phyloP scores from a whole-genome alignment of 2,888 invertebrate species.

The Stenodema calcarata region DNA sequence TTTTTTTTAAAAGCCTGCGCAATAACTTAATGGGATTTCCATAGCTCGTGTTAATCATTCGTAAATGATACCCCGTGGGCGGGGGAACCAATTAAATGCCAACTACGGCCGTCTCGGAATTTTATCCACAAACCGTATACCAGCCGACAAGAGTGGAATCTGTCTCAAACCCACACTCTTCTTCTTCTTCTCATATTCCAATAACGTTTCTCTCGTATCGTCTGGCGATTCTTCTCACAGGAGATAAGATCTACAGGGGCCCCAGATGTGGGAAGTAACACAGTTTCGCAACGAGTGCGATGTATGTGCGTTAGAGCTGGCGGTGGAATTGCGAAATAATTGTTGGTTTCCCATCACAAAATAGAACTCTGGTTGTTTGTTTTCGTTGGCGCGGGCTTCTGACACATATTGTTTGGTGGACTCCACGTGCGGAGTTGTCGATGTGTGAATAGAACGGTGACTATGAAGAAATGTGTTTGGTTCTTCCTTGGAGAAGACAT shows the following conservation, averaged over 20 bases:
- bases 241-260: not conserved
- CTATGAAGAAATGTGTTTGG: no score
- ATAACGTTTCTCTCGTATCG: not conserved
- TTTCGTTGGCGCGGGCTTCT: not conserved
- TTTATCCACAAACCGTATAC: not conserved
- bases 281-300: not conserved
- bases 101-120: not conserved
- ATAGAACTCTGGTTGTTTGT: not conserved
- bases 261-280: not conserved
- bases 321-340: not conserved
- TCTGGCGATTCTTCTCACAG: not conserved
- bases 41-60: not conserved
- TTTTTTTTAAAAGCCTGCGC: not conserved
- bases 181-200: not conserved
- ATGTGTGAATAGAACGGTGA: no score
- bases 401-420: not conserved
- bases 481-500: no score
- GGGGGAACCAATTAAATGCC: not conserved
- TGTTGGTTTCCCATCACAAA: not conserved
- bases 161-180: not conserved
- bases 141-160: not conserved
- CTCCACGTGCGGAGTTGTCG: no score
- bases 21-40: not conserved
- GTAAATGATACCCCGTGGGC: not conserved
- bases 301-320: not conserved